Conservation (phyloP, 2,113 vertebrate genomes). For the Pteropus alecto region DNA sequence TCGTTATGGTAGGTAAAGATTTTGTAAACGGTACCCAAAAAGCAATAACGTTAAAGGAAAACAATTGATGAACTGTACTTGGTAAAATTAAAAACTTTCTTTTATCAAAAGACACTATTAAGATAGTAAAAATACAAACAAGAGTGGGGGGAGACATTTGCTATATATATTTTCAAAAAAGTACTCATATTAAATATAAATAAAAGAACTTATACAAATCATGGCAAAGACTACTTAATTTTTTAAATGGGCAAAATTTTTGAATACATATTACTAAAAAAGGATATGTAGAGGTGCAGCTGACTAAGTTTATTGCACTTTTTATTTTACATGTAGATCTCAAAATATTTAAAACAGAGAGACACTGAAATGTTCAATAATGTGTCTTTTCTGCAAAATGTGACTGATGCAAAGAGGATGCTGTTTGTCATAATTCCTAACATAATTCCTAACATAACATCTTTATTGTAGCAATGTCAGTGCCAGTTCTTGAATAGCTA, state of each 20-base stretch:
- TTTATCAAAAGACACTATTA: neutral
- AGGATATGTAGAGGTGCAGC: neutral
- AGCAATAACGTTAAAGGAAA: neutral
- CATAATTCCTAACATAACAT: neutral
- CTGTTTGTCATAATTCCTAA: conserved; percentile 22
- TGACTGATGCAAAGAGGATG: conserved; percentile 52
- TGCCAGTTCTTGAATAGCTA: neutral
- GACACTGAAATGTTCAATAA: conserved; percentile 50
- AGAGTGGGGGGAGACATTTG: neutral
- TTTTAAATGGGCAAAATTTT: neutral
- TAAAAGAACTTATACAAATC: neutral
- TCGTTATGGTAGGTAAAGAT: neutral
- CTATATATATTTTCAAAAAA: neutral
- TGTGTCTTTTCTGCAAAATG: conserved; percentile 58
- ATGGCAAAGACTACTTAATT: neutral
- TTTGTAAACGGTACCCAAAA: neutral
- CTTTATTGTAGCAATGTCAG: neutral
- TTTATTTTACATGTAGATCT: conserved; percentile 7
- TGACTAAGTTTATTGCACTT: neutral
- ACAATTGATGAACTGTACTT: neutral
- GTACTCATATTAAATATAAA: neutral
- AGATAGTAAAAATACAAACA: neutral
- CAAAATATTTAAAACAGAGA: conserved; percentile 64
- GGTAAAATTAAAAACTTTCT: neutral
- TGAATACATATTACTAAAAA: neutral